These are phyloP conservation scores for Oncorhynchus nerka DNA, from an alignment of 2,113 vertebrate genomes.

Conservation along the genomic window DNA sequence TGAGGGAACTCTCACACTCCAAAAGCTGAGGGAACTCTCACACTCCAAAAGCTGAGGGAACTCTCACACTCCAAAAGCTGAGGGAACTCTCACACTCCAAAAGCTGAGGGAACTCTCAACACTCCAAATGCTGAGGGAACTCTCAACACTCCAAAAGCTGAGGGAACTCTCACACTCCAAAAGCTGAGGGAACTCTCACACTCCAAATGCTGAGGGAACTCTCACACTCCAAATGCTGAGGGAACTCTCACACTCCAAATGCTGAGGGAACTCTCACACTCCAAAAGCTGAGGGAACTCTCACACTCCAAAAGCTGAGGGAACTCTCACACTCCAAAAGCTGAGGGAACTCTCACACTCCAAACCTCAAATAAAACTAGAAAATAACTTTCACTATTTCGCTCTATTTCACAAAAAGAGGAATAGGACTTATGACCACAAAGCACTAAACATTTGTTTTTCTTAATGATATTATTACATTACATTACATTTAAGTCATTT, in stretches of 20 bases:
- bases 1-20: conserved; percentile 52
- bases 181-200: conserved; percentile 48
- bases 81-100: conserved; percentile 52
- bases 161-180: conserved; percentile 52
- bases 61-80: conserved; percentile 44
- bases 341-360: conserved; percentile 52
- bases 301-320: conserved; percentile 42
- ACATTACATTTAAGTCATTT: too few relatives aligned
- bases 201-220: conserved; percentile 50
- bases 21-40: conserved; percentile 48
- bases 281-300: conserved; percentile 55
- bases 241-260: conserved; percentile 52
- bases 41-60: conserved; percentile 47
- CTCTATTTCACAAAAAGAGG: not conserved
- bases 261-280: too few relatives aligned
- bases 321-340: conserved; percentile 55
- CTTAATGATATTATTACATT: too few relatives aligned
- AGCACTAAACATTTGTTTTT: too few relatives aligned
- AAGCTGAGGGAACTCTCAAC: conserved; percentile 48
- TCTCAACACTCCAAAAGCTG: too few relatives aligned
- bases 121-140: too few relatives aligned
- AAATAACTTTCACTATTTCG: conserved; percentile 23
- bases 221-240: conserved; percentile 41
- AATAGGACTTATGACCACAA: not conserved
- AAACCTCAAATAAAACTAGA: conserved; percentile 42